Base-by-base conservation (phyloP, 2,797 vertebrate species). In the Coregonus suidteri region DNA sequence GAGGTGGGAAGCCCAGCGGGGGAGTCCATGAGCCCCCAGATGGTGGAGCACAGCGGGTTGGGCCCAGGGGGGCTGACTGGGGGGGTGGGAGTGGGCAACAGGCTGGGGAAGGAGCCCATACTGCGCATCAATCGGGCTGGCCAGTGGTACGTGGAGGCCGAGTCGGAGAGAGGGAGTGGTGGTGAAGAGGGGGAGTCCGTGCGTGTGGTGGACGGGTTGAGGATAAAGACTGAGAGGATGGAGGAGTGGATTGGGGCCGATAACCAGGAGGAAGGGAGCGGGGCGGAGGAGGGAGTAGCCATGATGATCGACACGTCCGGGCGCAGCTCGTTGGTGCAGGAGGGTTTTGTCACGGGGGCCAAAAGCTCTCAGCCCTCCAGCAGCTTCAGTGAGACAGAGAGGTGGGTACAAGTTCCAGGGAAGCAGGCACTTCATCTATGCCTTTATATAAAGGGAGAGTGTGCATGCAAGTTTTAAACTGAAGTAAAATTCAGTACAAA, bases 301-400 rank as follows among this genome's bases (percentile, higher is more conserved):
- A 96, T 98, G 91, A 95, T 97, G 89, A 98, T 98, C 0, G 97
- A 98, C 90, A 97, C 96, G 15, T 97, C 97, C 0, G 97, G 97
- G 72, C 96, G 96, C 1, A 94, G 95, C 79, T 91, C 96, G 0
- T 77, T 97, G 86, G 91, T 95, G 76, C 93, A 96, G 80, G 96
- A 96, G 71, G 90, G 88, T 75, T 95, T 95, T 0, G 34, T 91
- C 0, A 86, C 95, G 66, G 95, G 93, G 1, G 90, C 94, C 31
- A 96, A 96, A 86, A 94, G 91, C 65, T 90, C 93, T 54, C 95
- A 97, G 79, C 97, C 97, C 0, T 96, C 97, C 72, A 98, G 97
- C 94, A 94, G 94, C 90, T 92, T 94, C 86, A 98, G 96, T 34
- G 97, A 99, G 83, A 93, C 96, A 0, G 97, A 98, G 91, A 95